These are phyloP conservation scores for Hippopotamus amphibius DNA, from an alignment of 2,113 vertebrate species.

Conservation along the genomic window DNA sequence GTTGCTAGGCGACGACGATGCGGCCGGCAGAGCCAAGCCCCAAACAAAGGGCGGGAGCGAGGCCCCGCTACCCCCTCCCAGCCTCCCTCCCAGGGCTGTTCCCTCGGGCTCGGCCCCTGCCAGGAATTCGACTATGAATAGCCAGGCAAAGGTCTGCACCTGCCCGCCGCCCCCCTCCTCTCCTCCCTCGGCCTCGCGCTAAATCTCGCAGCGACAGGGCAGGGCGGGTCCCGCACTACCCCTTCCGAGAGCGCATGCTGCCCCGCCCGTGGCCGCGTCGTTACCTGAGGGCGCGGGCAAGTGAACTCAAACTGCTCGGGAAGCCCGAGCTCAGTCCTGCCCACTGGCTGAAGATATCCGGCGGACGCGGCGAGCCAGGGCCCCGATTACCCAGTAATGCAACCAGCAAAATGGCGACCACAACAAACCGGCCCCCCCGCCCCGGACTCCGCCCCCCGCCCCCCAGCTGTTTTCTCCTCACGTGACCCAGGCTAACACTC, in stretches of 20 bases:
- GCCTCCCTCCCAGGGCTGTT: not conserved
- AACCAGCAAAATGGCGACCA: slow-evolving; percentile 87
- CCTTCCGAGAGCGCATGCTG: not conserved
- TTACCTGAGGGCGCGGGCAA: slow-evolving; percentile 80
- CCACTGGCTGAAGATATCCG: slow-evolving; percentile 55
- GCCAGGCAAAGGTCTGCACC: not conserved
- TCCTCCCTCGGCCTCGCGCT: slow-evolving; percentile 27
- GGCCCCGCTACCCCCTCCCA: slow-evolving; percentile 68
- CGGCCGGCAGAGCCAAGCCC: slow-evolving; percentile 81
- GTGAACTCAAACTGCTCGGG: slow-evolving; percentile 75
- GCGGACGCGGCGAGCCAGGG: slow-evolving; percentile 70
- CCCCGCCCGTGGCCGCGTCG: not conserved
- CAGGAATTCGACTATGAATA: slow-evolving; percentile 64
- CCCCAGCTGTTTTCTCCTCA: not conserved
- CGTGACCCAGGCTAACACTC: slow-evolving; percentile 30
- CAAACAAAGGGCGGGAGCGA: slow-evolving; percentile 88
- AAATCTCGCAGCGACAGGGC: slow-evolving; percentile 19
- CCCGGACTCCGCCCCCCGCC: slow-evolving; percentile 38
- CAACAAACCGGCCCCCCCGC: slow-evolving; percentile 83
- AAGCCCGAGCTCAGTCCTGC: slow-evolving; percentile 77
- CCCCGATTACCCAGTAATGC: slow-evolving; percentile 87
- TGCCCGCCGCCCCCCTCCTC: slow-evolving; percentile 44
- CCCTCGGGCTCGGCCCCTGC: slow-evolving; percentile 56
- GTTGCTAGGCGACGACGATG: slow-evolving; percentile 92
- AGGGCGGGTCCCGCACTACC: slow-evolving; percentile 66